phyloP scores from a whole-genome alignment of 2,113 vertebrate species.

The Paramormyrops kingsleyae region DNA sequence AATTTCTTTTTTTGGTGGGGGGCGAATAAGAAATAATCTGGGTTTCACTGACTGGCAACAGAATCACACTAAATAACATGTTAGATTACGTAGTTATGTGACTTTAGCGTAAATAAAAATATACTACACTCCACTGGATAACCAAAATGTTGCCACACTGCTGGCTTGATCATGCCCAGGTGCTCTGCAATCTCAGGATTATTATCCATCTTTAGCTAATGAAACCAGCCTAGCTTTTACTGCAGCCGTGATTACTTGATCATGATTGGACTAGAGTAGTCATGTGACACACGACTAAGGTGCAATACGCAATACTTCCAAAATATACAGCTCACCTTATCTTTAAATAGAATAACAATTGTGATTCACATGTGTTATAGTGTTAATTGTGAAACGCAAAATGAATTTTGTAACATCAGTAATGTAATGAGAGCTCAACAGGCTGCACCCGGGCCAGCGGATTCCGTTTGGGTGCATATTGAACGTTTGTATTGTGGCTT shows the following conservation, averaged over 20 bases:
- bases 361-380: too few species aligned
- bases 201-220: too few species aligned
- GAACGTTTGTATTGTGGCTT: too few species aligned
- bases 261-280: too few species aligned
- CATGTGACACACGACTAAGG: too few species aligned
- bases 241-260: too few species aligned
- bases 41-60: background rate
- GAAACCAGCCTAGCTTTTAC: too few species aligned
- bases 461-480: background rate
- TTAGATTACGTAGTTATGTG: background rate
- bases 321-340: too few species aligned
- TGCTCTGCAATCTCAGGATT: background rate
- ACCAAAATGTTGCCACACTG: background rate
- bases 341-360: too few species aligned
- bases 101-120: background rate
- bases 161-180: background rate
- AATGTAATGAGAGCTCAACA: background rate
- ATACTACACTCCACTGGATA: background rate
- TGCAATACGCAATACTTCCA: too few species aligned
- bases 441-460: background rate
- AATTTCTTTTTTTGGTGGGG: background rate
- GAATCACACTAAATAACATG: background rate
- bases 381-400: background rate
- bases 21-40: too few species aligned
- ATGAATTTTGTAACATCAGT: background rate